Evolutionary conservation across 1,140 invertebrate genomes (phyloP).

Genomic region (Dinoponera quadriceps): DNA sequence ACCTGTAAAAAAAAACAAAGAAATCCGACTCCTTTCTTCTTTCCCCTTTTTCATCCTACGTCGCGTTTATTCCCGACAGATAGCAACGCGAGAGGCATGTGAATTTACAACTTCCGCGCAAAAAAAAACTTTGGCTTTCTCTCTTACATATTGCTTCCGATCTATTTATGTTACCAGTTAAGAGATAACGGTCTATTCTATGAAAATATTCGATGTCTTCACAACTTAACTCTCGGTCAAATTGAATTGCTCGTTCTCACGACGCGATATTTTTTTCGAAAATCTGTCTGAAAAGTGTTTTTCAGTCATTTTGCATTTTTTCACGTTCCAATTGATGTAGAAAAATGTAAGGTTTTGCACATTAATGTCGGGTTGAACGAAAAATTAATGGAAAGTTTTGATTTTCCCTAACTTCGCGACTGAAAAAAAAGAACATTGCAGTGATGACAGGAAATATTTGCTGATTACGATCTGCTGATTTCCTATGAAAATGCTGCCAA

Average conservation of each 20-base stretch:
- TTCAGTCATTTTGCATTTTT: constrained; percentile 3
- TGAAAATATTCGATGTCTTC: not conserved
- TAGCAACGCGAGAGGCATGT: not conserved
- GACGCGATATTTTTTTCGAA: not conserved
- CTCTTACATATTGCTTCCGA: not conserved
- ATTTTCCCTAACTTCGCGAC: not conserved
- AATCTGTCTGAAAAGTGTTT: not conserved
- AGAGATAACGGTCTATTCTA: constrained; percentile 1
- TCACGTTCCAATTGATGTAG: not conserved
- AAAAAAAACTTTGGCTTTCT: constrained; percentile 11
- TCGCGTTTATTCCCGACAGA: constrained; percentile 33
- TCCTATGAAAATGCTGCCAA: not conserved
- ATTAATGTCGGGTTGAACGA: not conserved
- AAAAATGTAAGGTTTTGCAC: not conserved
- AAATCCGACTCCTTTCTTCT: constrained; percentile 7
- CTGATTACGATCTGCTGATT: not conserved
- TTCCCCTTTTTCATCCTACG: constrained; percentile 17
- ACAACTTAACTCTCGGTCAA: constrained; percentile 1
- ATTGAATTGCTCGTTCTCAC: constrained; percentile 9
- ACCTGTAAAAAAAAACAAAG: constrained; percentile 34
- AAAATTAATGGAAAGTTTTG: not conserved
- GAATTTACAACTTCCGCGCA: constrained; percentile 24
- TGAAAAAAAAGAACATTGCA: not conserved
- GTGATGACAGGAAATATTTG: not conserved
- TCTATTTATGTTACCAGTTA: constrained; percentile 22